Percentiles rank a stretch among this genome's conserved stretches.
Evolutionary conservation across 2,888 invertebrate species (phyloP).

Genomic region (Nomada fabriciana): DNA sequence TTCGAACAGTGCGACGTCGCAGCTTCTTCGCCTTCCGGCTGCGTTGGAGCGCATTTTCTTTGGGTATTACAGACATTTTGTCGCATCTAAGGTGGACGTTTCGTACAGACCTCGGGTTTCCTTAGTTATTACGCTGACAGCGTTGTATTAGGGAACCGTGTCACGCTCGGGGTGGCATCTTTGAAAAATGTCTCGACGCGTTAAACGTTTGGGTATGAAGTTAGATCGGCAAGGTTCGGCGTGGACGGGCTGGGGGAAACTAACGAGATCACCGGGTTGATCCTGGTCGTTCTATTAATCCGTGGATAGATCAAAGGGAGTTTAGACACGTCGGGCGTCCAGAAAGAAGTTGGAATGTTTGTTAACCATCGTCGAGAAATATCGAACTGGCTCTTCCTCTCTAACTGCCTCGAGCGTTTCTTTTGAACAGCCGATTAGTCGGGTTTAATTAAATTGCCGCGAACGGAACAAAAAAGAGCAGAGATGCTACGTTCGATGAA

Average conservation of each 20-base stretch:
- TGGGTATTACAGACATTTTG: not conserved
- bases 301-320: slow-evolving; percentile 29
- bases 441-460: slow-evolving; percentile 61
- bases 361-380: slow-evolving; percentile 5
- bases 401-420: not conserved
- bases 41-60: not conserved
- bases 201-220: slow-evolving; percentile 21
- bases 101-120: not conserved
- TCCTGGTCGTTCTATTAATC: slow-evolving; percentile 28
- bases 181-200: slow-evolving; percentile 15
- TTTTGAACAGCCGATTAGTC: slow-evolving; percentile 54
- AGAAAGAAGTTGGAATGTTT: slow-evolving; percentile 39
- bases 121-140: not conserved
- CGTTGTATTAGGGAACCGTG: not conserved
- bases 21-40: not conserved
- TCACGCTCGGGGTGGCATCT: slow-evolving; percentile 3
- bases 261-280: slow-evolving; percentile 34
- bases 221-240: not conserved
- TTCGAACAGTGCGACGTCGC: not conserved
- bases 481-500: slow-evolving; percentile 53
- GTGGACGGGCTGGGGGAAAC: slow-evolving; percentile 25
- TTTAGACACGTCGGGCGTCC: not conserved
- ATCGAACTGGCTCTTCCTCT: not conserved
- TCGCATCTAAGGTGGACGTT: not conserved
- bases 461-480: slow-evolving; percentile 56